Evolutionary conservation across 2,113 vertebrate genomes (phyloP), one percentile per base, ranked within the genome.

Genomic region (Muntiacus muntjak): DNA sequence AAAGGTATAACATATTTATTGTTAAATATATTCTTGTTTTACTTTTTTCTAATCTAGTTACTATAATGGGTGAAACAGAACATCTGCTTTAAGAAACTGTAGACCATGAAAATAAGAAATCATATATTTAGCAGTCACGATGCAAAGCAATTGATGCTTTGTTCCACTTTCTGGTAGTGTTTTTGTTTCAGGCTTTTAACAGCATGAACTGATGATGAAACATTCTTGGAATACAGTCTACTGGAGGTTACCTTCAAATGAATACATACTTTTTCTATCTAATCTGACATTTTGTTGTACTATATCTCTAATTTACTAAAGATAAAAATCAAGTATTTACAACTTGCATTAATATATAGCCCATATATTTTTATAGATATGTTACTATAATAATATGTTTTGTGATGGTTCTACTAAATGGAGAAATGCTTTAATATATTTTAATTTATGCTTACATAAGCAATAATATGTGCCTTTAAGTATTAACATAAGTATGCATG

Each of bases 291-390:
- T 87, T 85, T 87, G 3, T 93, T 86, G 5, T 33, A 43, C 19
- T 95, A 2, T 81, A 45, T 89, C 30, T 90, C 28, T 96, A 43
- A 62, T 84, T 97, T 78, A 92, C 58, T 93, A n/a, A 95, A 87
- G 83, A 74, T 92, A 84, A 84, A 58, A 95, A 95, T 54, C 50
- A 89, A 15, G 26, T 83, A 60, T 85, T 47, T 95, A 26, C 36
- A 58, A 92, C 92, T 95, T 87, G 79, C n/a, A 60, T 86, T 94
- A 94, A 52, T n/a, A 76, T 50, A 28, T 50, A 76, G 2, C 2
- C 8, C 23, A 52, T 95, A 33, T 86, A 23, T 14, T 54, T 95
- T 88, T 33, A 54, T 94, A 54, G 57, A 4, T 86, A n/a, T 90
- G 14, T 57, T 97, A 83, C 7, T 96, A 5, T 90, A 76, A 84